Percentiles rank a stretch among this genome's conserved stretches.
These are phyloP conservation scores for Adineta ricciae DNA, from an alignment of 2,888 invertebrate species.

Conservation along the genomic window DNA sequence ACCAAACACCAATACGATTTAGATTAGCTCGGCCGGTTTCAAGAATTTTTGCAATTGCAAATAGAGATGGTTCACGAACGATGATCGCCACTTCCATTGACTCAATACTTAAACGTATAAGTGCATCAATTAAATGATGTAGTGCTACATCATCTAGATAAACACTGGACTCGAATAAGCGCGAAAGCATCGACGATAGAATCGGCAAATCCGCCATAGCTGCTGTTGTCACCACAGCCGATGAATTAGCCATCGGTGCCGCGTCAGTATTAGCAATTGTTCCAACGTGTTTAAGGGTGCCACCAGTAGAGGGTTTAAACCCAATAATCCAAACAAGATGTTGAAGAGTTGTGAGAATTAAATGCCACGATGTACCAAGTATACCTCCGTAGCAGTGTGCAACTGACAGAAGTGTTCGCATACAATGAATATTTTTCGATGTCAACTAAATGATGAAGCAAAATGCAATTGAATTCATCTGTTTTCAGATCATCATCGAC, in stretches of 20 bases:
- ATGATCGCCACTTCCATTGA: constrained; percentile 92
- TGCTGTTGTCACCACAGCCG: constrained; percentile 70
- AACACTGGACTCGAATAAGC: constrained; percentile 65
- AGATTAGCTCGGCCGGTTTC: constrained; percentile 90
- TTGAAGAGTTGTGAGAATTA: constrained; percentile 84
- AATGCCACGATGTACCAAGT: constrained; percentile 84
- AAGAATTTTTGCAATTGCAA: constrained; percentile 92
- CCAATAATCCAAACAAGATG: constrained; percentile 56
- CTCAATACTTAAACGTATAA: constrained; percentile 87
- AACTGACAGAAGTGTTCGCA: constrained; percentile 75
- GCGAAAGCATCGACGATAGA: constrained; percentile 61
- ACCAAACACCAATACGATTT: constrained; percentile 79
- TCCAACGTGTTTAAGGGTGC: constrained; percentile 62
- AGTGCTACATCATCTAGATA: constrained; percentile 82
- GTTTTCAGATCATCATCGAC: neutral
- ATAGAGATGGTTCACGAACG: constrained; percentile 86
- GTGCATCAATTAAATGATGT: constrained; percentile 86
- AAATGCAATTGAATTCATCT: neutral
- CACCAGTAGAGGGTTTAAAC: constrained; percentile 82
- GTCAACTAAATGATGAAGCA: constrained; percentile 57
- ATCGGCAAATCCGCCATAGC: constrained; percentile 88
- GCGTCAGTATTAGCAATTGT: constrained; percentile 35
- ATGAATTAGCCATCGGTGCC: constrained; percentile 37
- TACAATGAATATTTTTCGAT: constrained; percentile 89
- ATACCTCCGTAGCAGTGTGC: constrained; percentile 84